Percentiles rank a stretch among this genome's conserved stretches.
phyloP scores from a whole-genome alignment of 2,797 vertebrate species.

The Mastacembelus armatus region DNA sequence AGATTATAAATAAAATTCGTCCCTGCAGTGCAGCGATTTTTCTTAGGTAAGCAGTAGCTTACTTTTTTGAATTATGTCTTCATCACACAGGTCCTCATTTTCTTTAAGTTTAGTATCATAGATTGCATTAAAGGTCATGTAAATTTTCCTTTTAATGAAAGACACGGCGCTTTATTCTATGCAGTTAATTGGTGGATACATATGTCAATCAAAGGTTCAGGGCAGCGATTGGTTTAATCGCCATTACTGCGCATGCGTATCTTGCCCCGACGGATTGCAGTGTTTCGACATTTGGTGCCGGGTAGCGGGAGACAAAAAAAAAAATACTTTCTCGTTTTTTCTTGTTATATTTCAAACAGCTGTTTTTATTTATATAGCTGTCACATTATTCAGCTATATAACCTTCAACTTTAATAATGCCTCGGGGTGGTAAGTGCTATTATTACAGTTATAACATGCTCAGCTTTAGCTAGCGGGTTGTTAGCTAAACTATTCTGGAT shows the following conservation, averaged over 20 bases:
- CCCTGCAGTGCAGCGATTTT: not conserved
- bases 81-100: too few species aligned
- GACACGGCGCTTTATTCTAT: not conserved
- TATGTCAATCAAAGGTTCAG: slow-evolving; percentile 21
- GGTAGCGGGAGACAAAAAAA: slow-evolving; percentile 65
- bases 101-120: too few species aligned
- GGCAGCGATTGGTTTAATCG: slow-evolving; percentile 36
- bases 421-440: slow-evolving; percentile 83
- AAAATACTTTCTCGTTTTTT: slow-evolving; percentile 46
- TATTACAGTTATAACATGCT: not conserved
- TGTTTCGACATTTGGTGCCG: not conserved
- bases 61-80: too few species aligned
- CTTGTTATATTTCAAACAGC: slow-evolving; percentile 25
- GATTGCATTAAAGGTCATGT: not conserved
- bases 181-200: slow-evolving; percentile 23
- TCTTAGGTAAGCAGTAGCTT: too few species aligned
- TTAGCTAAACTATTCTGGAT: slow-evolving; percentile 36
- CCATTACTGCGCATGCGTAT: slow-evolving; percentile 35
- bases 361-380: not conserved
- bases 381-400: not conserved
- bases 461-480: slow-evolving; percentile 36
- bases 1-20: slow-evolving; percentile 21
- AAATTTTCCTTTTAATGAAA: not conserved
- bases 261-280: not conserved
- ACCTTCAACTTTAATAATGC: slow-evolving; percentile 71